These are phyloP conservation scores for Pampus argenteus DNA, from an alignment of 2,797 vertebrate species.

Conservation along the genomic window DNA sequence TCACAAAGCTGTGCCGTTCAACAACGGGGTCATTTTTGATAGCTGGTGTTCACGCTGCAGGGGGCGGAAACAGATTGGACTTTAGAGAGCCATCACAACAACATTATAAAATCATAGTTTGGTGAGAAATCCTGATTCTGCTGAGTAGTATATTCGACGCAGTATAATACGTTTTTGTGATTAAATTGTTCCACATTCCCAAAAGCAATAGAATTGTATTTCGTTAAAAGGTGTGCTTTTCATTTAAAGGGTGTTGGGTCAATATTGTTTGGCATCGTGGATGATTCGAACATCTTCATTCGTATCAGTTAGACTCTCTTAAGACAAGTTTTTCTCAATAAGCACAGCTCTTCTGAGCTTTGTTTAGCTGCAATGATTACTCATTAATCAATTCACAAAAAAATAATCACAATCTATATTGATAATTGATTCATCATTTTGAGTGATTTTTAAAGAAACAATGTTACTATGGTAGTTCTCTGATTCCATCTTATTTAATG, in stretches of 20 bases:
- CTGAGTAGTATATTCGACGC: background rate
- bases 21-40: slow-evolving; percentile 13
- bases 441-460: too few species aligned
- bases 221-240: background rate
- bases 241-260: background rate
- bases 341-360: background rate
- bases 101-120: slow-evolving; percentile 5
- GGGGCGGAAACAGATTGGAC: background rate
- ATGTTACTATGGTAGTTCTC: too few species aligned
- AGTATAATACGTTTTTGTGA: slow-evolving; percentile 5
- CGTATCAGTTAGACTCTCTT: background rate
- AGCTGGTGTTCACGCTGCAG: background rate
- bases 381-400: too few species aligned
- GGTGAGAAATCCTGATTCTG: background rate
- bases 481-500: too few species aligned
- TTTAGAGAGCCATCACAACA: slow-evolving; percentile 21
- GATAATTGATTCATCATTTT: too few species aligned
- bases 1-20: slow-evolving; percentile 13
- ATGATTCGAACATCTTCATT: background rate
- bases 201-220: background rate
- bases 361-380: too few species aligned
- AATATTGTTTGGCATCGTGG: background rate
- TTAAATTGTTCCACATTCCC: background rate
- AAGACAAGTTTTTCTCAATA: background rate
- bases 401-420: too few species aligned